Conservation (phyloP, 2,113 vertebrate genomes). For the Sorex fumeus region DNA sequence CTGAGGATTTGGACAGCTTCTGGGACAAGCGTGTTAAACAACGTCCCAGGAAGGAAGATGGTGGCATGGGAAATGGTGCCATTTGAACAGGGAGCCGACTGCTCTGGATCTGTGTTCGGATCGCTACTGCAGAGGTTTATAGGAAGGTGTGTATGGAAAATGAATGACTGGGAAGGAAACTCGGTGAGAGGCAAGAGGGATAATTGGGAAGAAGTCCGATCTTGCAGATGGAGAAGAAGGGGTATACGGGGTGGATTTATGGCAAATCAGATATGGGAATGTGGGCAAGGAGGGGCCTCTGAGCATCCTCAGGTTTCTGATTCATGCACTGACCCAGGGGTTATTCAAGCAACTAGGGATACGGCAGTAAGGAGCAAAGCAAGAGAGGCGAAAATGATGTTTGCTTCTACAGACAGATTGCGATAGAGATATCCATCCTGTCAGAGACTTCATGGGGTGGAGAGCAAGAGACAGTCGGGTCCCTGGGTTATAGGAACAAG, state of each 20-base stretch:
- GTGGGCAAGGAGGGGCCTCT: background rate
- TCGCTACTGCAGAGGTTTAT: slow-evolving; percentile 8
- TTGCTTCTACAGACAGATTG: slow-evolving; percentile 30
- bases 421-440: background rate
- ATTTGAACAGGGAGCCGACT: slow-evolving; percentile 1
- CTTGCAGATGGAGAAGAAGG: background rate
- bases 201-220: slow-evolving; percentile 1
- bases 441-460: background rate
- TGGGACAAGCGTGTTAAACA: slow-evolving; percentile 17
- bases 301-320: background rate
- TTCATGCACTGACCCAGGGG: background rate
- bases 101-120: background rate
- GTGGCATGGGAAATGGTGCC: background rate
- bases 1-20: slow-evolving; percentile 2
- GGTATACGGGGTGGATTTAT: background rate
- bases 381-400: slow-evolving; percentile 7
- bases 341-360: background rate
- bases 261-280: slow-evolving; percentile 2
- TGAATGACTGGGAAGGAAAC: background rate
- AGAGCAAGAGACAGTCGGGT: background rate
- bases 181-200: background rate
- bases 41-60: background rate
- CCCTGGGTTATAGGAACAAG: background rate
- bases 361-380: background rate
- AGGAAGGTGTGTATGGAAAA: slow-evolving; percentile 23